Evolutionary conservation across 1,140 invertebrate genomes (phyloP), one percentile per base, ranked within the genome.

Genomic region (Steinernema khuongi): DNA sequence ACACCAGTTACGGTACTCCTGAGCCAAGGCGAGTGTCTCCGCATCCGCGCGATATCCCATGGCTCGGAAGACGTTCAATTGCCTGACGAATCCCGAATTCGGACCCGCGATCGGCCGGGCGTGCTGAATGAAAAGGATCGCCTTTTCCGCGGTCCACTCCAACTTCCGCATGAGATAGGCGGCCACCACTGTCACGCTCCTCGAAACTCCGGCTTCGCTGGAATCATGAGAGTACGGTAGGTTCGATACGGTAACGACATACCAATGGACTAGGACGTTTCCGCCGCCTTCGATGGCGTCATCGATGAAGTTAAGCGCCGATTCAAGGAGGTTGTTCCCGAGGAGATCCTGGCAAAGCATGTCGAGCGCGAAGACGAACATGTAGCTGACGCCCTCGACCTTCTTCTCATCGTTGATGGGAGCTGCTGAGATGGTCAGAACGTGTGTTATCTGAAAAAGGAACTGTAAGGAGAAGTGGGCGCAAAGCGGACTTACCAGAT

Each of bases 251-350:
- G 31, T 33, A 73, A 36, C 30, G n/a, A 33, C 71, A 68, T 30
- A 84, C 80, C 80, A 81, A 72, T 83, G 81, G 28, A 81, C 82
- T 1, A 81, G 30, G 29, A 84, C 71, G 32, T 79, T 85, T n/a
- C 33, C 71, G n/a, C 81, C 78, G 30, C 69, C 66, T 31, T 73
- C 71, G 7, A 81, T 67, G 4, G 78, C 70, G 1, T 74, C 66
- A 17, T 77, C 74, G 36, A 81, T 85, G 67, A 67, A 82, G 11
- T 14, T 18, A 1, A 84, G 33, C 14, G 70, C 83, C n/a, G 72
- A 31, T 36, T 83, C 81, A 0, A 81, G 66, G 18, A 81, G n/a
- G 18, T 78, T 73, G 69, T 78, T 73, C 0, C 70, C 80, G 1
- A 81, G 70, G 28, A 81, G 41, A 41, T 81, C 80, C 28, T 81